Evolutionary conservation across 2,888 invertebrate species (phyloP).

Genomic region (Sylvicola cinctus): DNA sequence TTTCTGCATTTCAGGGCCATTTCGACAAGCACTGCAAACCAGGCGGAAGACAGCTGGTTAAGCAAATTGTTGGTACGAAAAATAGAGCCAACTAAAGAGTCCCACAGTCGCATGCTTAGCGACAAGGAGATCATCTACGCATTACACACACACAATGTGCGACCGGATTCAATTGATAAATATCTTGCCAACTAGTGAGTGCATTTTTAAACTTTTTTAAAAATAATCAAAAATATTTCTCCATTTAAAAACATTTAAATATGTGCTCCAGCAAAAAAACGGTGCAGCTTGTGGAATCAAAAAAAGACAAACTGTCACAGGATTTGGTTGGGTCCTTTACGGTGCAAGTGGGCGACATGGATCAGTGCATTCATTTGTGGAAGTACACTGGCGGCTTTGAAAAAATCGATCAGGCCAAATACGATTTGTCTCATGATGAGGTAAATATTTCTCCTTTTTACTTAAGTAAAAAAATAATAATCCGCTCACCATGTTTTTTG

Average conservation of each 20-base stretch:
- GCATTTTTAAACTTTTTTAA: too few relatives aligned
- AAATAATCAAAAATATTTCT: too few relatives aligned
- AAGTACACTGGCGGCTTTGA: slow-evolving; percentile 84
- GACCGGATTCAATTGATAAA: slow-evolving; percentile 67
- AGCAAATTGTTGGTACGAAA: slow-evolving; percentile 74
- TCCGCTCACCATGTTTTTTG: slow-evolving; percentile 4
- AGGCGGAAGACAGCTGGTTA: slow-evolving; percentile 51
- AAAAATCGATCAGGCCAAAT: slow-evolving; percentile 59
- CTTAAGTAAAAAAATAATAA: background rate
- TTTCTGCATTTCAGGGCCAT: background rate
- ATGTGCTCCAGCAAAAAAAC: slow-evolving; percentile 42
- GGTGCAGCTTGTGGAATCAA: slow-evolving; percentile 53
- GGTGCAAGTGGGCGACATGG: slow-evolving; percentile 90
- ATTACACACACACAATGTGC: slow-evolving; percentile 84
- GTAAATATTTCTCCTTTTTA: slow-evolving; percentile 24
- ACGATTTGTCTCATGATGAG: slow-evolving; percentile 41
- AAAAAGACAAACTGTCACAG: slow-evolving; percentile 51
- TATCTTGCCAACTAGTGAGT: slow-evolving; percentile 86
- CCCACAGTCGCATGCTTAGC: slow-evolving; percentile 90
- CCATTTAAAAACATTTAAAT: too few relatives aligned
- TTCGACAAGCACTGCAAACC: background rate
- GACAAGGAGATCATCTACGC: slow-evolving; percentile 93
- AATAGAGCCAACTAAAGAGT: slow-evolving; percentile 86
- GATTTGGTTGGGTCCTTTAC: slow-evolving; percentile 92
- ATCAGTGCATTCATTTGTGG: slow-evolving; percentile 94